Evolutionary conservation across 1,140 invertebrate species (phyloP), one percentile per base, ranked within the genome.

Genomic region (Caenorhabditis latens): DNA sequence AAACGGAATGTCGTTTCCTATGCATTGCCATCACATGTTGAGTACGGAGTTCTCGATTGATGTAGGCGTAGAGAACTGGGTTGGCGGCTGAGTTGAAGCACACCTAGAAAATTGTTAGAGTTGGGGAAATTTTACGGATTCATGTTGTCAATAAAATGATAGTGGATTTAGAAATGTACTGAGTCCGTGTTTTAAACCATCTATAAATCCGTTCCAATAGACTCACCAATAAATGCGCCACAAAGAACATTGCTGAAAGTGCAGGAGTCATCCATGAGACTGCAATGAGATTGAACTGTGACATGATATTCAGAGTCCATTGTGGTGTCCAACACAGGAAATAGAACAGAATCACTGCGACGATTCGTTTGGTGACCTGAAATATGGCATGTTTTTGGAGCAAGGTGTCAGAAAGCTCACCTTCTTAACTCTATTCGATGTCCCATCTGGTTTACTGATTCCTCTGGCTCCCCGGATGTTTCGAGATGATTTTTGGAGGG

Each of bases 61-160:
- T 92, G 32, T 92, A 82, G 21, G 91, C 91, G 67, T 92, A 92
- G 40, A 92, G 86, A n/a, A 92, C 86, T 14, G 91, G 91, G 86
- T 92, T 92, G 5, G 90, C 92, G 19, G 92, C 92, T 11, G 92
- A 92, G 46, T 92, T 92, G 87, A 92, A 92, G 83, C 92, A 92
- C 14, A 92, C 86, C 85, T 86, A 48, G 14, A 86, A 50, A 16
- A 46, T 71, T 71, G 19, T 9, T n/a, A 11, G n/a, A n/a, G n/a
- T n/a, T n/a, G n/a, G n/a, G n/a, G n/a, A n/a, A 40, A 42, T 19
- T 42, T 65, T 32, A 13, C 32, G 0, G 7, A 61, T 19, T n/a
- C 13, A 61, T 1, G n/a, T n/a, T n/a, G 7, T 2, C 21, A 6
- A 24, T 32, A 32, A 32, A 32, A 32, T 32, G 32, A 32, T 32